phyloP scores from a whole-genome alignment of 37 sponge, comb jelly and placozoan genomes.

The Chondrilla cf. caribensis region DNA sequence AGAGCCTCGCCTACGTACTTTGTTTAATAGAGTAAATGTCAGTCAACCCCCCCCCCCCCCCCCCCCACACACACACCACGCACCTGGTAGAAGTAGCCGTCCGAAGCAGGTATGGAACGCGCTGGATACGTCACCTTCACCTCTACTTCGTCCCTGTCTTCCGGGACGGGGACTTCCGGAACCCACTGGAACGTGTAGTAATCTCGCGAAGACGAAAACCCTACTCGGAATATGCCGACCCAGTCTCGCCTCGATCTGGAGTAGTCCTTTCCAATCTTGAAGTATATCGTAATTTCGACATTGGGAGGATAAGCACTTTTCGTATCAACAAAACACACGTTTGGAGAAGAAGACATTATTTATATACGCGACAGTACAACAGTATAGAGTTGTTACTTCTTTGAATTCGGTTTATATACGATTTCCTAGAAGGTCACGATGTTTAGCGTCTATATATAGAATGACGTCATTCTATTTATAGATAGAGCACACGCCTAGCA shows the following conservation, averaged over 20 bases:
- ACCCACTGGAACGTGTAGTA: slow-evolving; percentile 91
- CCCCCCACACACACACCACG: too few species aligned
- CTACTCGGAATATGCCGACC: slow-evolving; percentile 81
- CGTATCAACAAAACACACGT: slow-evolving; percentile 23
- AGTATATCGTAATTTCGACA: not conserved
- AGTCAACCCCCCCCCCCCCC: too few species aligned
- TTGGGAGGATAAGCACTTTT: slow-evolving; percentile 43
- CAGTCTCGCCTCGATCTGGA: slow-evolving; percentile 58
- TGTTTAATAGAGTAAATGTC: too few species aligned
- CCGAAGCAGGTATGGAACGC: slow-evolving; percentile 60
- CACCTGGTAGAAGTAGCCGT: slow-evolving; percentile 62
- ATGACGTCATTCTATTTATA: too few species aligned
- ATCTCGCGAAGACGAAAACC: slow-evolving; percentile 73
- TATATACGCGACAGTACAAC: too few species aligned
- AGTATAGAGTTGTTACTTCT: too few species aligned
- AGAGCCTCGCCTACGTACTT: too few species aligned
- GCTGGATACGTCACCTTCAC: slow-evolving; percentile 51
- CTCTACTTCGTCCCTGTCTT: not conserved
- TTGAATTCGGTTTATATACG: too few species aligned
- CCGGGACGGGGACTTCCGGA: not conserved
- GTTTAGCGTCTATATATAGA: too few species aligned
- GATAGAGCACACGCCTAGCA: too few species aligned
- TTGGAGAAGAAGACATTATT: too few species aligned
- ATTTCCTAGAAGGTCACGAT: too few species aligned
- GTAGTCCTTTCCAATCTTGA: not conserved